A percentile compares a stretch with the other conserved stretches of the same genome.
Conservation (phyloP, 2,888 invertebrate genomes). For the Julus scanicus region DNA sequence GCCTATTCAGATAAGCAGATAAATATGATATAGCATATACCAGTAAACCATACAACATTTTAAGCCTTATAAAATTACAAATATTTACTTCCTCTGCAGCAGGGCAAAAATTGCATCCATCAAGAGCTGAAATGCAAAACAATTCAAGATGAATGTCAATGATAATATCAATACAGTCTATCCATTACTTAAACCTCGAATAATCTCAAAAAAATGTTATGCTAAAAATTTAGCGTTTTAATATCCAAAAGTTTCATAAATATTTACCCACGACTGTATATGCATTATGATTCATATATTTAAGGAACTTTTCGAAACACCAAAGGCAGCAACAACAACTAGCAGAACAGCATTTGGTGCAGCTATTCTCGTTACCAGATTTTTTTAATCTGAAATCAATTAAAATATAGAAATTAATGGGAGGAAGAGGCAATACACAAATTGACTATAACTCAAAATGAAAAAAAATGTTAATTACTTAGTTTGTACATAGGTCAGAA, state of each 20-base stretch:
- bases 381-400: conserved; percentile 31
- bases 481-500: conserved; percentile 88
- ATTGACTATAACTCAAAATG: neutral
- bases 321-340: conserved; percentile 91
- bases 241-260: no score
- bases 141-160: neutral
- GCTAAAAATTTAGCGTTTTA: no score
- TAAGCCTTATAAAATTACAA: neutral
- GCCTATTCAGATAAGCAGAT: conserved; percentile 73
- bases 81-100: conserved; percentile 84
- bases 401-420: neutral
- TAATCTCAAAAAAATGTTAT: no score
- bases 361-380: neutral
- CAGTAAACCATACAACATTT: neutral
- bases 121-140: conserved; percentile 72
- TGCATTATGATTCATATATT: conserved; percentile 93
- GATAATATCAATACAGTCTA: neutral
- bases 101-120: conserved; percentile 89
- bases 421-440: neutral
- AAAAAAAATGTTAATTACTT: conserved; percentile 72
- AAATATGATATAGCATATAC: neutral
- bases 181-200: no score
- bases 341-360: conserved; percentile 65
- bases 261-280: conserved; percentile 84
- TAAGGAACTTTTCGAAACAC: conserved; percentile 89